Evolutionary conservation across 2,888 invertebrate genomes (phyloP), one percentile per base, ranked within the genome.

Genomic region (Cephus sareptanus): DNA sequence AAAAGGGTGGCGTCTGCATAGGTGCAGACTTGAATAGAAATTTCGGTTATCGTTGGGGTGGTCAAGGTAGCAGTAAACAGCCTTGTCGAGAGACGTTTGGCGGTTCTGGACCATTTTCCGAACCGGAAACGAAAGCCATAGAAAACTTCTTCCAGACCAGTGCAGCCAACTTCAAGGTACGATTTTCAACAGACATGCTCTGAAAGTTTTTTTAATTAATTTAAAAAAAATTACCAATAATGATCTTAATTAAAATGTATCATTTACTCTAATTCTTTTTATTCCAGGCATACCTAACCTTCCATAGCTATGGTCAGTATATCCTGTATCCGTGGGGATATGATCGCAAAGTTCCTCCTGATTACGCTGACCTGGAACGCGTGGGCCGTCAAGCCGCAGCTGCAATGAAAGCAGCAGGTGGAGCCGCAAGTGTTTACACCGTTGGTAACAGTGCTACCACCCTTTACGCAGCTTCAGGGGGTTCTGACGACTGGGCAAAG

Each of bases 401-500:
- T 92, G 94, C 94, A 4, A 96, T 96, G 84, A 91, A 92, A 87
- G 89, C 91, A 75, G 92, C 93, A 0, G 93, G 94, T 34, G 95
- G 96, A 37, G 93, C 94, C 3, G 90, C 92, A 75, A 90, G 88
- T 78, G 80, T 78, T 13, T 97, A 96, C 88, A 95, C 94, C 40
- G 95, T 97, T 0, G 97, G 97, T 15, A 94, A 96, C 75, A 95
- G 96, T 33, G 96, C 96, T 74, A 94, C 94, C n/a, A 94, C 96
- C 0, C 92, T 97, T 1, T 97, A 97, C 90, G 95, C 97, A 1
- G 96, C 96, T 3, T 92, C 96, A 40, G 97, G 97, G 1, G 96
- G 96, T 23, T 96, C 97, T 0, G 97, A 97, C 86, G 98, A 98
- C 91, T 98, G 98, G 97, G 98, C 97, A 11, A 97, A 98, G 91